Evolutionary conservation across 1,140 invertebrate species (phyloP).

Genomic region (Microplitis mediator): DNA sequence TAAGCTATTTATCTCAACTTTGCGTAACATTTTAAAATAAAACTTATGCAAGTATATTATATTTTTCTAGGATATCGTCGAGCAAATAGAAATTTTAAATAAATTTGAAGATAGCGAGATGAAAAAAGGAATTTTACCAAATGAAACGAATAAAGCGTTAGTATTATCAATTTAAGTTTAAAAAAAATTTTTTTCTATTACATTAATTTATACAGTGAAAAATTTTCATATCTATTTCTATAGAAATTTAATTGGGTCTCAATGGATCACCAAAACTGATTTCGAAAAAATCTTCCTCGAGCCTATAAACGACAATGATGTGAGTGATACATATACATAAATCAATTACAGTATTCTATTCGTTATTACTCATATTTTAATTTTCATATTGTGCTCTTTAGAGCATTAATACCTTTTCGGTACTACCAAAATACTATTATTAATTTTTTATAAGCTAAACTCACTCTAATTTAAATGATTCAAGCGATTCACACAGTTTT

Average conservation of each 20-base stretch:
- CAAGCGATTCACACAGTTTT: too few relatives aligned
- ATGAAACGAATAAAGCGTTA: constrained; percentile 68
- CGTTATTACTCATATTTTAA: too few relatives aligned
- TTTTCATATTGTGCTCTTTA: too few relatives aligned
- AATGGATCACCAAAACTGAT: constrained; percentile 74
- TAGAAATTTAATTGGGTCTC: constrained; percentile 64
- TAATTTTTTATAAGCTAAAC: too few relatives aligned
- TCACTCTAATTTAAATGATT: too few relatives aligned
- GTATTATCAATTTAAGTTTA: constrained; percentile 37
- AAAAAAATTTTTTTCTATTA: constrained; percentile 1
- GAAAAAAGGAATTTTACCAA: constrained; percentile 65
- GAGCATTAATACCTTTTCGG: too few relatives aligned
- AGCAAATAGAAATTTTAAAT: constrained; percentile 71
- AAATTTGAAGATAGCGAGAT: constrained; percentile 73
- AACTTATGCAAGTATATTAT: background rate
- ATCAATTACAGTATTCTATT: too few relatives aligned
- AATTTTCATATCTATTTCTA: constrained; percentile 31
- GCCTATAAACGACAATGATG: constrained; percentile 69
- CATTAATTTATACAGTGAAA: constrained; percentile 17
- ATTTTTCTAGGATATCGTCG: constrained; percentile 65
- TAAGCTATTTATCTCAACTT: constrained; percentile 57
- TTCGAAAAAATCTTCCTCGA: constrained; percentile 76
- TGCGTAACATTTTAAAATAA: background rate
- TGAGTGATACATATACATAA: too few relatives aligned
- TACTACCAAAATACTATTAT: too few relatives aligned